Base-by-base conservation (phyloP, 2,888 invertebrate species). In the Pterostichus niger region DNA sequence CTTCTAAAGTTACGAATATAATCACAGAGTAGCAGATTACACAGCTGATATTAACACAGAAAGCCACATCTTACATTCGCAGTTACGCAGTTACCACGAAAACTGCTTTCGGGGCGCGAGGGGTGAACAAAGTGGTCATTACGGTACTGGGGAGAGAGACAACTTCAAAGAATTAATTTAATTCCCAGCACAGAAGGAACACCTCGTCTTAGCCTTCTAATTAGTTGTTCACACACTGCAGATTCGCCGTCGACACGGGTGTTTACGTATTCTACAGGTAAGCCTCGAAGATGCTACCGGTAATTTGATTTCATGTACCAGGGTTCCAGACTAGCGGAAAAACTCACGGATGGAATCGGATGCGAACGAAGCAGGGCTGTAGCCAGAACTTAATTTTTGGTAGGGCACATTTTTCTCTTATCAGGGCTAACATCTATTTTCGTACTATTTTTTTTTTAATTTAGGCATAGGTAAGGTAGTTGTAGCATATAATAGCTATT, bases 41-140 rank as follows among this genome's bases (percentile, higher is more conserved):
- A 17, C 11, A 54, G 54, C 6, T 49, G 59, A 31, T 59, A 59
- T 10, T 49, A 49, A 49, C 49, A n/a, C 49, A n/a, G 13, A 31
- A 24, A 15, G 6, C 59, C 31, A 10, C 31, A 59, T 31, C 59
- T 59, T 17, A 31, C 59, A 54, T 54, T 13, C 11, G 54, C 54
- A 13, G n/a, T 11, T 59, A 9, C 59, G 59, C 10, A 31, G 54
- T 13, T 17, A 15, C 59, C 17, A 17, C 17, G 59, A 31, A 59
- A 59, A 59, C 59, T 17, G 13, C 56, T n/a, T 11, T n/a, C 10
- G n/a, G 13, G 6, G 10, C 6, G 31, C 7, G 61, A n/a, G 68
- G 68, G 68, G 31, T 68, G 68, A 3, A 68, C 71, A 71, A 71
- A 71, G 71, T 71, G 71, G 71, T 17, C 40, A 71, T 71, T 71